phyloP scores from a whole-genome alignment of 2,888 invertebrate species.

The Oscheius sp. region DNA sequence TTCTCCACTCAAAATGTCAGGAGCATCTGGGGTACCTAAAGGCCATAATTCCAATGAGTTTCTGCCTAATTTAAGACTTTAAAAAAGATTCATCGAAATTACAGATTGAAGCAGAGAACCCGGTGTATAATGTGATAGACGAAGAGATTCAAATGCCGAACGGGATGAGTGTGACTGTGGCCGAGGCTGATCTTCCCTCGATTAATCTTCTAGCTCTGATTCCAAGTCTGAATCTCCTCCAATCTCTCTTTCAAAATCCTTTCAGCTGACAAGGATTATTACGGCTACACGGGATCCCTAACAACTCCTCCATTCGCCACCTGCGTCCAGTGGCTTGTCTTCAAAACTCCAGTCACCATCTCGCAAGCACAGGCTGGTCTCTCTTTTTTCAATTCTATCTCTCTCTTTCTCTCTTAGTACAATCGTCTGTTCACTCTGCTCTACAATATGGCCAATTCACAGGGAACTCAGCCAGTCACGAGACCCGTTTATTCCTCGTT shows the following conservation, averaged over 20 bases:
- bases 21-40: no score
- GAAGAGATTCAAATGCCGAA: conserved; percentile 4
- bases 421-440: neutral
- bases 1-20: no score
- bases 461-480: neutral
- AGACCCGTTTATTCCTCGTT: neutral
- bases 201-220: neutral
- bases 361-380: no score
- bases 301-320: conserved; percentile 71
- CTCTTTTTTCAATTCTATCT: no score
- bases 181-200: neutral
- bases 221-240: neutral
- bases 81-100: no score
- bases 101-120: conserved; percentile 16
- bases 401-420: no score
- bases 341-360: conserved; percentile 69
- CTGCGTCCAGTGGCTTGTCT: conserved; percentile 71
- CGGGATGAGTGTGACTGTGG: no score
- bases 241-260: no score
- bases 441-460: neutral
- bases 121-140: conserved; percentile 15
- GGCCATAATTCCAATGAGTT: no score
- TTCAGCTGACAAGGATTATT: conserved; percentile 65
- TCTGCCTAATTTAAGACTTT: no score
- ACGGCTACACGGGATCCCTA: conserved; percentile 71